These are phyloP conservation scores for Fragum whitleyi DNA, from an alignment of 2,888 invertebrate genomes.

Conservation along the genomic window DNA sequence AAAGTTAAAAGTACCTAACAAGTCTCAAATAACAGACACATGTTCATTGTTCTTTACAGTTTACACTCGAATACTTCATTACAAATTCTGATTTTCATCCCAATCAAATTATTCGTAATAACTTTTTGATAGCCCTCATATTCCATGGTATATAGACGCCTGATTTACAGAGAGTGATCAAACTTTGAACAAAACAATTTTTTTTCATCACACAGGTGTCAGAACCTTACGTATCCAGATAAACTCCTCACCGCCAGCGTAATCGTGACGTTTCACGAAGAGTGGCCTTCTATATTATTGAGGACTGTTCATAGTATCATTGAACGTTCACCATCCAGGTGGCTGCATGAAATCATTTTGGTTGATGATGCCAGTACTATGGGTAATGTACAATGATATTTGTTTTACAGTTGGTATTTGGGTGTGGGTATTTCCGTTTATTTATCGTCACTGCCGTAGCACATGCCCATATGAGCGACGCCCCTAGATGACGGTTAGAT, in stretches of 20 bases:
- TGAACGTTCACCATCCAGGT: constrained; percentile 69
- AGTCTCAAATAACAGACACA: too few species aligned
- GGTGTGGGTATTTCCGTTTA: too few species aligned
- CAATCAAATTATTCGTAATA: background rate
- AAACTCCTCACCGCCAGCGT: constrained; percentile 70
- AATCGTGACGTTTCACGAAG: constrained; percentile 76
- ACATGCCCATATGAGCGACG: too few species aligned
- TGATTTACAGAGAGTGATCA: background rate
- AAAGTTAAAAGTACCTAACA: too few species aligned
- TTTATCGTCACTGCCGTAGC: too few species aligned
- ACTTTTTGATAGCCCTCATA: too few species aligned
- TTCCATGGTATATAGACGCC: background rate
- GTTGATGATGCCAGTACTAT: constrained; percentile 75
- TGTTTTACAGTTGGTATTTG: too few species aligned
- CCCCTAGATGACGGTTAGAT: too few species aligned
- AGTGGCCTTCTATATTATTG: constrained; percentile 76
- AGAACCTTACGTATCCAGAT: constrained; percentile 50
- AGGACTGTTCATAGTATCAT: constrained; percentile 76
- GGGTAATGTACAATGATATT: constrained; percentile 61
- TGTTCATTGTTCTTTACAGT: too few species aligned
- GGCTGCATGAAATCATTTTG: constrained; percentile 73
- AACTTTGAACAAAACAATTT: background rate
- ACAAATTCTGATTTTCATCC: too few species aligned
- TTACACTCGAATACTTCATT: too few species aligned
- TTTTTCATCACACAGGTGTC: too few species aligned